Evolutionary conservation across 2,888 invertebrate species (phyloP), one percentile per base, ranked within the genome.

Genomic region (Keiferia lycopersicella): DNA sequence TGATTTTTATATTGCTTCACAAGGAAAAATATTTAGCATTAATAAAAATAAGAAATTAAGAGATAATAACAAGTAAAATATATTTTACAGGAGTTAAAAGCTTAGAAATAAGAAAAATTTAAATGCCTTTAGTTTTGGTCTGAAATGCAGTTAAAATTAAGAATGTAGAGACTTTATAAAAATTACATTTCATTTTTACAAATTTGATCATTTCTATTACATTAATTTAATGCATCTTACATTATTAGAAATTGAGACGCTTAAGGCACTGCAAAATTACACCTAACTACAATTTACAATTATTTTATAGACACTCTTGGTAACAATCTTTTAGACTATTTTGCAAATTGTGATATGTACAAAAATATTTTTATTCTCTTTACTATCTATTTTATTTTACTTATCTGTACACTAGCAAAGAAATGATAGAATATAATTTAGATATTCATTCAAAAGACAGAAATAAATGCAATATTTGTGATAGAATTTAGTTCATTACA

Each of bases 241-340:
- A 16, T 82, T 81, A 81, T 81, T 82, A 84, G 84, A 91, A 91
- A 91, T 91, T 91, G 91, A 91, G 88, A 91, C 91, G 87, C 88
- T 81, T 91, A 91, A 91, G 91, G 91, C 91, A 91, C 91, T 85
- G 88, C 86, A 83, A 87, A 86, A 85, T 90, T 90, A 89, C 85
- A 83, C 73, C 88, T 91, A 87, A 80, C 79, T 90, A 86, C 22
- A 73, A 84, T 79, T 81, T 84, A 84, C 73, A 78, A 53, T 68
- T 64, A 57, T 65, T 72, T 75, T 76, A 68, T 70, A 78, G 86
- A 90, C 88, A 88, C 86, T 86, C 80, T 85, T 85, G 91, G 91
- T 91, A 91, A 91, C 91, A 83, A 81, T 83, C 75, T 78, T 82
- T 68, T 68, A 69, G n/a, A 75, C 77, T 83, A 83, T 81, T 77